Conservation (phyloP, 64 coral and sea anemone genomes). For the Actinia equina region DNA sequence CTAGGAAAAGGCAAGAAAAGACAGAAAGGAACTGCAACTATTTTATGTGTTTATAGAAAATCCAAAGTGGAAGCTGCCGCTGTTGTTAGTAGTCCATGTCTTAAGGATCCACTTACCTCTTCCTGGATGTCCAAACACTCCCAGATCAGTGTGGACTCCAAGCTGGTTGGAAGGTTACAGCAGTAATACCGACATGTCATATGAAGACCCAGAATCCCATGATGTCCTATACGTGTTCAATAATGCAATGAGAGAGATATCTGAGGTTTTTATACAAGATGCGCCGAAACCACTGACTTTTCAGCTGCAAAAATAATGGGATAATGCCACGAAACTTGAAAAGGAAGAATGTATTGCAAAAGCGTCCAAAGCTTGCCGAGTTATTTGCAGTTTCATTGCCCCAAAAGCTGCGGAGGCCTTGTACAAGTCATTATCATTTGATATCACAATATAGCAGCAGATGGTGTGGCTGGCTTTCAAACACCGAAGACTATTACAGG, state of each 20-base stretch:
- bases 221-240: background rate
- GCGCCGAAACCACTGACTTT: background rate
- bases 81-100: too few species aligned
- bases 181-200: background rate
- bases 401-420: slow-evolving; percentile 21
- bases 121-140: background rate
- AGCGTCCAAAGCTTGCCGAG: slow-evolving; percentile 40
- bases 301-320: slow-evolving; percentile 26
- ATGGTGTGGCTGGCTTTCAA: slow-evolving; percentile 28
- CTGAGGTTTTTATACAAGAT: background rate
- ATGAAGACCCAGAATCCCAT: background rate
- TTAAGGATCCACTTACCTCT: background rate
- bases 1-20: too few species aligned
- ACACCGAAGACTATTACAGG: slow-evolving; percentile 15
- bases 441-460: too few species aligned
- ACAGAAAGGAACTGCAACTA: too few species aligned
- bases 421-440: slow-evolving; percentile 31
- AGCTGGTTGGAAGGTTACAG: background rate
- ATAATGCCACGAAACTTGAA: slow-evolving; percentile 10
- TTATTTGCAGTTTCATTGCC: slow-evolving; percentile 38
- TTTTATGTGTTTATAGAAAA: too few species aligned
- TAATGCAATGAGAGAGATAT: slow-evolving; percentile 19
- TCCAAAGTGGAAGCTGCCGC: too few species aligned
- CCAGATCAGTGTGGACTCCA: background rate
- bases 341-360: slow-evolving; percentile 17